A percentile compares a stretch with the other conserved stretches of the same genome.
Evolutionary conservation across 2,888 invertebrate genomes (phyloP).

Genomic region (Thyatira batis): DNA sequence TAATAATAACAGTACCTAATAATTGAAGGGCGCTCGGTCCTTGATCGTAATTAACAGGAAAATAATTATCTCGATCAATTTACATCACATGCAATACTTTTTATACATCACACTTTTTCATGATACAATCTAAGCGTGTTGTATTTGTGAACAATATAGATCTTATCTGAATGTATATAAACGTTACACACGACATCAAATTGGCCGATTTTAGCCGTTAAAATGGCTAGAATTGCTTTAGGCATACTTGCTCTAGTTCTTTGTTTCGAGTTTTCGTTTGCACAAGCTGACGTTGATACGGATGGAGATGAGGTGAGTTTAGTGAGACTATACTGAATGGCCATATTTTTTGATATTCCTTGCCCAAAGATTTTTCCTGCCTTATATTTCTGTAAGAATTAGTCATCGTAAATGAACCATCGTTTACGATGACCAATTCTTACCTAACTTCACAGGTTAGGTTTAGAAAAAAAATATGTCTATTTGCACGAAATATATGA

Average conservation of each 20-base stretch:
- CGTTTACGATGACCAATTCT: too few species aligned
- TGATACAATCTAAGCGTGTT: constrained; percentile 20
- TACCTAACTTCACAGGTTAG: too few species aligned
- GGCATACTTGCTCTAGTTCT: constrained; percentile 10
- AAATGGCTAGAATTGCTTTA: constrained; percentile 17
- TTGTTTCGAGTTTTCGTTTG: constrained; percentile 5
- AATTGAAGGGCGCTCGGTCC: constrained; percentile 15
- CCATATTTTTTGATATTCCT: too few species aligned
- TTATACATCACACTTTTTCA: neutral
- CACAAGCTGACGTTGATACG: constrained; percentile 7
- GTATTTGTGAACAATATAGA: constrained; percentile 32
- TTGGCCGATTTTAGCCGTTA: constrained; percentile 16
- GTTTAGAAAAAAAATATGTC: too few species aligned
- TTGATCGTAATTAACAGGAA: constrained; percentile 21
- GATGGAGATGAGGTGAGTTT: constrained; percentile 8
- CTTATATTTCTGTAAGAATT: too few species aligned
- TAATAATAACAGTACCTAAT: constrained; percentile 15
- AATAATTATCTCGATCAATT: constrained; percentile 19
- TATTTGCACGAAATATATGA: too few species aligned
- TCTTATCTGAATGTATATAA: constrained; percentile 50
- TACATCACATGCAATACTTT: constrained; percentile 24
- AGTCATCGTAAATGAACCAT: too few species aligned
- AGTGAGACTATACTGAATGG: too few species aligned
- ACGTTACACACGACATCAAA: constrained; percentile 10
- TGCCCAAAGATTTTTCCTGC: too few species aligned